phyloP scores from a whole-genome alignment of 2,113 vertebrate genomes.

The Nyctereutes procyonoides region DNA sequence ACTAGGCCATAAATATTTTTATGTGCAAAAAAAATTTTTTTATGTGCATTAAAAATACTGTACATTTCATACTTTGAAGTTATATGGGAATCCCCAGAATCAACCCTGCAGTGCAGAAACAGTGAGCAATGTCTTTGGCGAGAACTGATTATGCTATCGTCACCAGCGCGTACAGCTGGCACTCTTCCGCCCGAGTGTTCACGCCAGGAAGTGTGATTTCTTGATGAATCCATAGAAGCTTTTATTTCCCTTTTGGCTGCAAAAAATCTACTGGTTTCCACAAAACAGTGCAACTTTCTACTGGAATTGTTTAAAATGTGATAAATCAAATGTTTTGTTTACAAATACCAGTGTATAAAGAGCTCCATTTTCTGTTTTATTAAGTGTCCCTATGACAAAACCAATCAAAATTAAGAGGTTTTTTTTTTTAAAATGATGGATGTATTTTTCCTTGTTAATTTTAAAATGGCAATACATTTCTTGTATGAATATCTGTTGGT shows the following conservation, averaged over 20 bases:
- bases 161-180: slow-evolving; percentile 51
- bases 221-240: slow-evolving; percentile 62
- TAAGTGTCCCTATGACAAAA: neutral
- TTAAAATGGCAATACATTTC: slow-evolving; percentile 1
- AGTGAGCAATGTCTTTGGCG: neutral
- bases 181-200: neutral
- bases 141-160: slow-evolving; percentile 5
- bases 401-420: slow-evolving; percentile 14
- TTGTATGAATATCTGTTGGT: neutral
- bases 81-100: slow-evolving; percentile 24
- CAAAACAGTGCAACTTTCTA: slow-evolving; percentile 2
- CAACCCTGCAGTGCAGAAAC: neutral
- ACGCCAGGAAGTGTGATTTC: slow-evolving; percentile 61
- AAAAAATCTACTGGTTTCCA: slow-evolving; percentile 60
- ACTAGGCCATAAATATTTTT: neutral
- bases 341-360: slow-evolving; percentile 26
- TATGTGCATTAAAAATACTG: neutral
- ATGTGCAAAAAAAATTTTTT: neutral
- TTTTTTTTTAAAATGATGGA: neutral
- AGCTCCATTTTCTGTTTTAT: slow-evolving; percentile 39
- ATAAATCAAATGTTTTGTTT: slow-evolving; percentile 60
- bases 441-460: neutral
- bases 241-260: slow-evolving; percentile 6
- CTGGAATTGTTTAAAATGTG: slow-evolving; percentile 48
- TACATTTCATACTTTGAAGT: neutral